A percentile compares a stretch with the other conserved stretches of the same genome.
These are phyloP conservation scores for Crambe crambe DNA, from an alignment of 37 sponge, comb jelly and placozoan species.

Conservation along the genomic window DNA sequence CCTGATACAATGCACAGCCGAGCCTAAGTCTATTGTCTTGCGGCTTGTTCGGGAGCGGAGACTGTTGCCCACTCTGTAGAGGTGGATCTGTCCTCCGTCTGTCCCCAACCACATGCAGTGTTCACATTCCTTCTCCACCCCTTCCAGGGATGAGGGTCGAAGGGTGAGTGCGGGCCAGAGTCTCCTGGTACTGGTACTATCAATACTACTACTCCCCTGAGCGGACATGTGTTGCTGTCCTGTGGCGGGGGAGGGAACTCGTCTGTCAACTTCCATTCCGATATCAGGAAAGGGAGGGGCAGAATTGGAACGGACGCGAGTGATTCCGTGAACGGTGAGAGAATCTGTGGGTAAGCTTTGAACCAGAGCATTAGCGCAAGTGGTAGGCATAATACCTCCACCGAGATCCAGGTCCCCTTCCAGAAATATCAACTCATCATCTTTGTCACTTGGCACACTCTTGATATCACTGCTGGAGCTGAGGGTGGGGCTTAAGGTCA, in stretches of 20 bases:
- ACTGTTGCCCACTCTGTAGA: conserved; percentile 48
- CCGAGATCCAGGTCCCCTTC: conserved; percentile 3
- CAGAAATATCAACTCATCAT: background rate
- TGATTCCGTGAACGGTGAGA: conserved; percentile 7
- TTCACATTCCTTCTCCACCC: background rate
- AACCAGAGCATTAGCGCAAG: background rate
- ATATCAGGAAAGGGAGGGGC: conserved; percentile 15
- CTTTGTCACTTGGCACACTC: background rate
- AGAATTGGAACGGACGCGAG: conserved; percentile 47
- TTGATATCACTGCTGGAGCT: background rate
- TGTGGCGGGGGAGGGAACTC: background rate
- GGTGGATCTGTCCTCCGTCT: conserved; percentile 38
- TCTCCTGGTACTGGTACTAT: background rate
- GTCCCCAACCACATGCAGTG: conserved; percentile 81
- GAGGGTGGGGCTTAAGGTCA: conserved; percentile 6
- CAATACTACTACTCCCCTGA: background rate
- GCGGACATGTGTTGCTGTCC: background rate
- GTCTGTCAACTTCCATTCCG: background rate
- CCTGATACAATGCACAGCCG: conserved; percentile 55
- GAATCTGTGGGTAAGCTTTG: background rate
- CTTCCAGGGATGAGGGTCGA: background rate
- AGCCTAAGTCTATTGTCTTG: conserved; percentile 19
- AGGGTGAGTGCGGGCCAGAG: conserved; percentile 51
- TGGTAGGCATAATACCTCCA: too few relatives aligned
- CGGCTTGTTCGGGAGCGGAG: conserved; percentile 49